phyloP scores from a whole-genome alignment of 2,888 invertebrate species.

The Spilarctia lutea region DNA sequence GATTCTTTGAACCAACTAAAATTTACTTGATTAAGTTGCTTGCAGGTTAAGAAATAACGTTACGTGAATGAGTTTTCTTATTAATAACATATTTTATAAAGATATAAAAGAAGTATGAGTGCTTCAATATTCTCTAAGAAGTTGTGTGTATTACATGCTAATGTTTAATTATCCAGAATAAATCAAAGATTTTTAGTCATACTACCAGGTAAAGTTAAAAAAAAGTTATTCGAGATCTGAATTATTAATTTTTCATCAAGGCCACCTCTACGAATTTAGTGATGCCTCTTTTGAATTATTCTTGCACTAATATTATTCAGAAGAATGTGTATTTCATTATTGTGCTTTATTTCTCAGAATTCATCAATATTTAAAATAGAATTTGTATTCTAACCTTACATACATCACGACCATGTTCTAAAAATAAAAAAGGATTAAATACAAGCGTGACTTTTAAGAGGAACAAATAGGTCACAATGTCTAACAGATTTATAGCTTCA shows the following conservation, averaged over 20 bases:
- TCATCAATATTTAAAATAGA: background rate
- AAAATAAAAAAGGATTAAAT: constrained; percentile 47
- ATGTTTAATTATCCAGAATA: background rate
- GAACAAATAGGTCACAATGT: constrained; percentile 51
- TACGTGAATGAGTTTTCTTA: background rate
- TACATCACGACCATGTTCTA: constrained; percentile 24
- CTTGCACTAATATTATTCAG: background rate
- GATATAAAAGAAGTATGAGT: background rate
- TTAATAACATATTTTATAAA: background rate
- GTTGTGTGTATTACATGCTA: background rate
- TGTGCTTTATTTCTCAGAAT: background rate
- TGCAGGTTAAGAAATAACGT: background rate
- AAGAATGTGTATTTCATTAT: background rate
- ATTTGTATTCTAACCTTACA: background rate
- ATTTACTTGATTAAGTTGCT: constrained; percentile 25
- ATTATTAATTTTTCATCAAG: background rate
- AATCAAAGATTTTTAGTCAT: background rate
- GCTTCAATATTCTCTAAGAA: background rate
- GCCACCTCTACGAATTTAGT: background rate
- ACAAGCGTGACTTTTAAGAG: constrained; percentile 40
- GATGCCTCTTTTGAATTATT: background rate
- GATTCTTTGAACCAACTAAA: constrained; percentile 48
- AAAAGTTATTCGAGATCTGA: background rate
- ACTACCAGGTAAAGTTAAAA: no score
- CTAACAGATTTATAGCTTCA: constrained; percentile 47